Evolutionary conservation across 2,113 vertebrate genomes (phyloP).

Genomic region (Phodopus roborovskii): DNA sequence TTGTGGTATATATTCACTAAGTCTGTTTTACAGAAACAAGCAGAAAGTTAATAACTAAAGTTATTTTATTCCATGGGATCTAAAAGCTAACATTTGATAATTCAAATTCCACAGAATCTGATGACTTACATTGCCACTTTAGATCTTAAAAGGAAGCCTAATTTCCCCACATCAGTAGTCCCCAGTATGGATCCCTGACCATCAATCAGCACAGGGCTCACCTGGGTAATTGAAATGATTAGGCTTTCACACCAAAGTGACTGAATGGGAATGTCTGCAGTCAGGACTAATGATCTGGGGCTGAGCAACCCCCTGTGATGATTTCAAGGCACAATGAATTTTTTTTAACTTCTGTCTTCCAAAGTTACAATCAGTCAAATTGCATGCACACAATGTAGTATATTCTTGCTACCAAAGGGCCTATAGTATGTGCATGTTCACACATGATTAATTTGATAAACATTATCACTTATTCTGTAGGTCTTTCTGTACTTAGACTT

Average conservation of each 20-base stretch:
- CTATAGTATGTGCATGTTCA: neutral
- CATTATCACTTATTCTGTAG: neutral
- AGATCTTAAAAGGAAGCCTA: neutral
- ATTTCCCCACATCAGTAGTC: neutral
- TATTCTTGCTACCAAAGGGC: neutral
- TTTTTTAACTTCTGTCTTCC: neutral
- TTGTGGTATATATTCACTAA: neutral
- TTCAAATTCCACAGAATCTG: neutral
- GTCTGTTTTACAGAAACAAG: neutral
- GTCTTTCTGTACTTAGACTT: neutral
- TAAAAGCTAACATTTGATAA: neutral
- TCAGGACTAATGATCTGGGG: neutral
- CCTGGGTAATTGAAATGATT: neutral
- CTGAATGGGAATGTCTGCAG: neutral
- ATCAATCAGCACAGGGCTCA: neutral
- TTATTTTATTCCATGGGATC: neutral
- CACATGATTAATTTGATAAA: neutral
- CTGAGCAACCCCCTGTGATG: neutral
- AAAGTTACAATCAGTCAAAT: neutral
- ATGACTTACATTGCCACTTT: neutral
- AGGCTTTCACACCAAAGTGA: neutral
- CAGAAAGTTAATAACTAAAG: slow-evolving; percentile 35
- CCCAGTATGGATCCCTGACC: neutral
- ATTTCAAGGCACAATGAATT: neutral
- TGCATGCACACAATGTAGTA: neutral